Evolutionary conservation across 2,797 vertebrate genomes (phyloP), one percentile per base, ranked within the genome.

Genomic region (Cuniculus paca): DNA sequence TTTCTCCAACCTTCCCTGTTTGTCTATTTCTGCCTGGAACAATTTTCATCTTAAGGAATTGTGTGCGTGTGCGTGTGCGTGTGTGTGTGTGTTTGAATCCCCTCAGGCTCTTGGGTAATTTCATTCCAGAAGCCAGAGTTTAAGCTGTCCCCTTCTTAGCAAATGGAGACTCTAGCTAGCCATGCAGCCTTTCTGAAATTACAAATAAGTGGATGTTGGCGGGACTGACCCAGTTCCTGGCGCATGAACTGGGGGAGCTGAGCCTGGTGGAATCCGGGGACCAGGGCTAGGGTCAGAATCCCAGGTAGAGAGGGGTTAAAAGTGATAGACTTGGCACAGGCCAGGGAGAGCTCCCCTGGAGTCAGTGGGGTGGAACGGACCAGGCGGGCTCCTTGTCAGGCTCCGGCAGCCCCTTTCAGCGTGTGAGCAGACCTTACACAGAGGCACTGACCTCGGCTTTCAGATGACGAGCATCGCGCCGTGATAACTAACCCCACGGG

Each of bases 391-490:
- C 70, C 78, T 79, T 89, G 96, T 96, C 96, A 80, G 39, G 90
- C 87, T 90, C 19, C 63, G 19, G 5, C 11, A 58, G 96, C 89
- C 90, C 92, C 82, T 95, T 94, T 78, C 84, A 87, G 81, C 72
- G 80, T 6, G 52, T 16, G 74, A 92, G 88, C 81, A 81, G 95
- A 84, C 92, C 92, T 96, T 84, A 95, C 90, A 93, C 48, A 88
- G 94, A 93, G 61, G 74, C 82, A 10, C 48, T 95, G 96, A 95
- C 96, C 95, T 95, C 28, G 4, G 80, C 88, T 97, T 95, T 92
- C 88, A 81, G 85, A 92, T 4, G 81, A 31, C 36, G 13, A n/a
- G 88, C 94, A 26, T 63, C 56, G 36, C 7, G 0, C 77, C 36
- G 2, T 52, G 94, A 95, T 90, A 94, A 94, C 90, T 77, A 63